phyloP scores from a whole-genome alignment of 1,140 invertebrate genomes.

The Holcopasites calliopsidis region DNA sequence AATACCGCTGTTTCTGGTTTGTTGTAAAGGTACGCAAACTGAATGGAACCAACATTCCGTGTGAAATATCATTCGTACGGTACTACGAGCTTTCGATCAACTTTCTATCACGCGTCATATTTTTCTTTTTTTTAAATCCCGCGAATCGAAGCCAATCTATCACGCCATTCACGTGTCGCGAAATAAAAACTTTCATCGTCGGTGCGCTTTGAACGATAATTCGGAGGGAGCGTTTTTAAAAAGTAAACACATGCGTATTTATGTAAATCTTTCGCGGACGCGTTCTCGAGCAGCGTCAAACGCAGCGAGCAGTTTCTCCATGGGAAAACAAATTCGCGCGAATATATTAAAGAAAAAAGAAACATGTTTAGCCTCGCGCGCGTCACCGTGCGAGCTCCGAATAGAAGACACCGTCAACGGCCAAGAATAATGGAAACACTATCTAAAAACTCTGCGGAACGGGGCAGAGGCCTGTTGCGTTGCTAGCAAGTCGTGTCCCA shows the following conservation, averaged over 20 bases:
- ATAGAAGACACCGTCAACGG: background rate
- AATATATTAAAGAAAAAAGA: background rate
- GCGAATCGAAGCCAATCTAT: conserved; percentile 3
- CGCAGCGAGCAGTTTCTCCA: no score
- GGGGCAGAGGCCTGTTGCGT: background rate
- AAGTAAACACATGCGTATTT: no score
- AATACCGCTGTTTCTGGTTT: background rate
- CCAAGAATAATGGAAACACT: conserved; percentile 23
- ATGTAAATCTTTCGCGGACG: background rate
- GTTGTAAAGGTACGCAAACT: background rate
- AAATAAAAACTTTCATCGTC: background rate
- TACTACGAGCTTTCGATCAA: background rate
- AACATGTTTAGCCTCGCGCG: background rate
- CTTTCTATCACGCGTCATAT: background rate
- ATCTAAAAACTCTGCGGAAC: conserved; percentile 18
- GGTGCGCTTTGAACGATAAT: background rate
- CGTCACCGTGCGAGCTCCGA: background rate
- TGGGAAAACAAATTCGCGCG: no score
- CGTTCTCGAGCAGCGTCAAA: no score
- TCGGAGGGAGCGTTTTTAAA: no score
- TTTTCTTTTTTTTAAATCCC: no score
- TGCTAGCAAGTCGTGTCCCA: conserved; percentile 3
- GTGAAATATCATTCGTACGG: background rate
- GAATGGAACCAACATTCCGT: background rate
- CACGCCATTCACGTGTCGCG: background rate